Base-by-base conservation (phyloP, 2,888 invertebrate species). In the Tachystola acroxantha region DNA sequence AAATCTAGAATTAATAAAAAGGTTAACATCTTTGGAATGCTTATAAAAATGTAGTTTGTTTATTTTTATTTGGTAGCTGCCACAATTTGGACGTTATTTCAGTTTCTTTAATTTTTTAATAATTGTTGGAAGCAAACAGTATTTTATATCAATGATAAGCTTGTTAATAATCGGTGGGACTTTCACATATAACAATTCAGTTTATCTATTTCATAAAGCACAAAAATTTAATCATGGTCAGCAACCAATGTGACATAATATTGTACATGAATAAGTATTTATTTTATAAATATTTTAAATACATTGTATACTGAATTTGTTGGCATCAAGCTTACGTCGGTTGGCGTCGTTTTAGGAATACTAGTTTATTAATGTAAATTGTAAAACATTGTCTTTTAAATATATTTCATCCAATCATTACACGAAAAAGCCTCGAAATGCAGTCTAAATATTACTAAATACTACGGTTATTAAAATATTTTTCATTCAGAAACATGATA, bases 21-120 rank as follows among this genome's bases (percentile, higher is more conserved):
- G 22, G 14, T 36, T 24, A 22, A 22, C 14, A 31, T 82, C 82
- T 84, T 84, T 84, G 82, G 82, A 82, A 82, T 81, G 76, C 66
- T 69, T 64, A 56, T 52, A 62, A 27, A 27, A 60, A 55, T 52
- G 57, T 45, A 46, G 42, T 25, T n/a, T 5, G 5, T 27, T 1
- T 11, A 24, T 24, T 27, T 27, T 11, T 11, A 27, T 10, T 27
- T 27, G 27, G 27, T 16, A 16, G 19, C 20, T 19, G 27, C 20
- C 11, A 27, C 11, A 6, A 3, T 25, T 10, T 10, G 4, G 25
- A 3, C 25, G 10, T 25, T n/a, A n/a, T n/a, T n/a, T n/a, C n/a
- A n/a, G n/a, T n/a, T n/a, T n/a, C n/a, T n/a, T n/a, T n/a, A n/a
- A n/a, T n/a, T n/a, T n/a, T n/a, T n/a, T n/a, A n/a, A n/a, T n/a